phyloP scores from a whole-genome alignment of 2,888 invertebrate species.

The Lomographa bimaculata region DNA sequence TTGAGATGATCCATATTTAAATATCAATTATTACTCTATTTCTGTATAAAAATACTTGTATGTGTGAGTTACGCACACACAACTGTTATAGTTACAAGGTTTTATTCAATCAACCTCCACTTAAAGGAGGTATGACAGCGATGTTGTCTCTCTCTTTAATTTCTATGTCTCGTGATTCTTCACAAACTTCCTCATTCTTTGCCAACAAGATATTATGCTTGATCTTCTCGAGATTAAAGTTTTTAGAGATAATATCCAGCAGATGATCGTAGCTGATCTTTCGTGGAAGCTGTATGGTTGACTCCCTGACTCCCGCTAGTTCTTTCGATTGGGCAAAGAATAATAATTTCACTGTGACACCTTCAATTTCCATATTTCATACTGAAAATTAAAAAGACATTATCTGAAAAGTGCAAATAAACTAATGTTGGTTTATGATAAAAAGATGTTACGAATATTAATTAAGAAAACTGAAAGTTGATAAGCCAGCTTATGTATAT shows the following conservation, averaged over 20 bases:
- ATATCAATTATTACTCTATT: too few species aligned
- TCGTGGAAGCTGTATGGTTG: conserved; percentile 75
- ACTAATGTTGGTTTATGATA: too few species aligned
- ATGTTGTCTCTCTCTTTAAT: conserved; percentile 90
- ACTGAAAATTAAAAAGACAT: conserved; percentile 24
- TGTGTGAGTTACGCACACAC: too few species aligned
- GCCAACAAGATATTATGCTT: conserved; percentile 90
- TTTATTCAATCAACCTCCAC: conserved; percentile 89
- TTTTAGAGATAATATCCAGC: conserved; percentile 82
- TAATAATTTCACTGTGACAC: conserved; percentile 86
- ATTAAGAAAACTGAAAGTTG: too few species aligned
- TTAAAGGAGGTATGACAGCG: conserved; percentile 96
- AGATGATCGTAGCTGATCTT: conserved; percentile 83
- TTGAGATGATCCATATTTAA: conserved; percentile 87
- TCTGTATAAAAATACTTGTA: too few species aligned
- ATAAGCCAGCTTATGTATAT: too few species aligned
- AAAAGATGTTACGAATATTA: too few species aligned
- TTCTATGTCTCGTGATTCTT: conserved; percentile 75
- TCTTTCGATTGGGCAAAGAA: conserved; percentile 97
- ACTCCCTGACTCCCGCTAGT: conserved; percentile 86
- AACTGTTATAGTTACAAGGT: not conserved
- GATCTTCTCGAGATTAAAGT: conserved; percentile 87
- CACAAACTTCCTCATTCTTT: conserved; percentile 91
- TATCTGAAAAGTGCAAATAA: too few species aligned
- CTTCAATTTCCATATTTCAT: conserved; percentile 76